A percentile compares a stretch with the other conserved stretches of the same genome.
These are phyloP conservation scores for Rhyzopertha dominica DNA, from an alignment of 1,140 invertebrate species.

Conservation along the genomic window DNA sequence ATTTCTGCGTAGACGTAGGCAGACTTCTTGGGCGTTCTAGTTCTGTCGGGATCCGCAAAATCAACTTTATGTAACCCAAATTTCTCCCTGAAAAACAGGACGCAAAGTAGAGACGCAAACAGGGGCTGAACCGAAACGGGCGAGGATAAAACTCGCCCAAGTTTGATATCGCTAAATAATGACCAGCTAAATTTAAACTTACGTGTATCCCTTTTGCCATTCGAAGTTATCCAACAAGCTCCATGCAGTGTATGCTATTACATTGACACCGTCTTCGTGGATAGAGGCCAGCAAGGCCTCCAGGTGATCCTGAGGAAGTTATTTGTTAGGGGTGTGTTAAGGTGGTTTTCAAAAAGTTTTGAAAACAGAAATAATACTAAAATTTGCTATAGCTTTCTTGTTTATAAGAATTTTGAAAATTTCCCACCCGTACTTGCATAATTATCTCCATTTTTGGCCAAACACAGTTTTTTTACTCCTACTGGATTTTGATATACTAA, in stretches of 20 bases:
- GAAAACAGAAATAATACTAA: background rate
- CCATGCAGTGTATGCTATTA: constrained; percentile 66
- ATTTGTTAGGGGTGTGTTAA: background rate
- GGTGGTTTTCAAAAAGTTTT: background rate
- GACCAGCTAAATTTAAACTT: constrained; percentile 40
- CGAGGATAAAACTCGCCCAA: background rate
- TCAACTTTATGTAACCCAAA: constrained; percentile 14
- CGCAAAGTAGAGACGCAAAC: too few relatives aligned
- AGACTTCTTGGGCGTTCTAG: constrained; percentile 11
- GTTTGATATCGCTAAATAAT: background rate
- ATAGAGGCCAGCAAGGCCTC: constrained; percentile 60
- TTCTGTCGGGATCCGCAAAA: constrained; percentile 11
- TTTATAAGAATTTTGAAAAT: background rate
- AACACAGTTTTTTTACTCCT: too few relatives aligned
- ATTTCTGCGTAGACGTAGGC: background rate
- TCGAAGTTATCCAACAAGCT: constrained; percentile 77
- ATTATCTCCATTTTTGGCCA: too few relatives aligned
- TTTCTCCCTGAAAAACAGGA: constrained; percentile 15
- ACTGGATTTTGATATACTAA: too few relatives aligned
- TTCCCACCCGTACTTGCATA: too few relatives aligned
- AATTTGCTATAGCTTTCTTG: constrained; percentile 1
- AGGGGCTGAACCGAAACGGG: background rate
- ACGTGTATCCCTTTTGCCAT: constrained; percentile 62
- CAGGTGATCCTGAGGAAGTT: constrained; percentile 52
- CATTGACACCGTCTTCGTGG: constrained; percentile 54